Evolutionary conservation across 2,888 invertebrate genomes (phyloP).

Genomic region (Dolichopus griseipennis): DNA sequence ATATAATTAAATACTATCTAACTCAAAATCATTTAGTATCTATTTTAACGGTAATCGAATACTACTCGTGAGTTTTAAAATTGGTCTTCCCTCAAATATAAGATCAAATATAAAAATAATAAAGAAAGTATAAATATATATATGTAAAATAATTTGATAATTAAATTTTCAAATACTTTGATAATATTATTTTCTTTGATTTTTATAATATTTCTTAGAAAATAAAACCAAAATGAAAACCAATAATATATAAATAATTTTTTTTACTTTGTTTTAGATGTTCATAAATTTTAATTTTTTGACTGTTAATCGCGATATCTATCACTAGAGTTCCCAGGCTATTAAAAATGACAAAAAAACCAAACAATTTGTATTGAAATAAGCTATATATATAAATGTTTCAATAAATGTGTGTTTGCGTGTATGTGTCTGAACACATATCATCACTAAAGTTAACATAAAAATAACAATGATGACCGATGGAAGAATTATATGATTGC

Average conservation of each 20-base stretch:
- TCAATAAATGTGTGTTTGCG: neutral
- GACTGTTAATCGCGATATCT: neutral
- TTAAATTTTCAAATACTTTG: neutral
- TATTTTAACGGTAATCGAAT: no score
- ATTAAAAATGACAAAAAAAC: neutral
- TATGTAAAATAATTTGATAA: neutral
- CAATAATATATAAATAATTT: neutral
- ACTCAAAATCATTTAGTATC: no score
- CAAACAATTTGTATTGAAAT: neutral
- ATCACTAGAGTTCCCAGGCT: neutral
- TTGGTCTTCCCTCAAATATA: no score
- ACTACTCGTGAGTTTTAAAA: no score
- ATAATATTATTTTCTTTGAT: no score
- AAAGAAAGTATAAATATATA: no score
- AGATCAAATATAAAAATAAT: no score
- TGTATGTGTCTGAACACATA: neutral
- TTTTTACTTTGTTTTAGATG: neutral
- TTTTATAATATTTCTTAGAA: constrained; percentile 2
- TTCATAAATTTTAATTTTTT: neutral
- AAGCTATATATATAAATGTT: neutral
- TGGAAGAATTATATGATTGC: neutral
- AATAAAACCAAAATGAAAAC: neutral
- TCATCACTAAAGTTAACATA: neutral
- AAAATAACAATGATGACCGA: constrained; percentile 1
- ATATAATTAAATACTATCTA: no score